Base-by-base conservation (phyloP, 2,113 vertebrate species). In the Camelus dromedarius region DNA sequence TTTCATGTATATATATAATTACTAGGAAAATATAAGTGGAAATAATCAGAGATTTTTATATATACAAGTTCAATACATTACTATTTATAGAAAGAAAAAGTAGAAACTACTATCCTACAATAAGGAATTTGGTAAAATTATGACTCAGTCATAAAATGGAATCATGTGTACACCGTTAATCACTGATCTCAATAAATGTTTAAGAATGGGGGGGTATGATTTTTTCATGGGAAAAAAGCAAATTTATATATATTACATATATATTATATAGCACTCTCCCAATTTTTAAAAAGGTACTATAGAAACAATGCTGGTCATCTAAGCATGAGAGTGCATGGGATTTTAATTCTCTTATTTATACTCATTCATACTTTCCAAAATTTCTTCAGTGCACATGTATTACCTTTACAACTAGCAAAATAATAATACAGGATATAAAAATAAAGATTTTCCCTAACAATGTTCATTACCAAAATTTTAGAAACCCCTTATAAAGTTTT, bases 331-430 rank as follows among this genome's bases (percentile, higher is more conserved):
- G 8, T 86, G 24, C 52, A 28, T 79, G 24, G 48, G 24, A 87
- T 46, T 87, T 94, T 94, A 82, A 75, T 96, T 91, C 22, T 38
- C 38, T 87, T 82, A 15, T 69, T 93, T 56, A 86, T 60, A 75
- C 12, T 67, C 15, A 22, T 69, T 20, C 50, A 2, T 48, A 60
- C 88, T 48, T 83, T 89, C 69, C 89, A 83, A 70, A 72, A 84
- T 92, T 89, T 95, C 32, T 94, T 94, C 79, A 92, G 11, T 77
- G 46, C 0, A 2, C 50, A 88, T 56, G 4, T 76, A 70, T 30
- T 87, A 60, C 46, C 89, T 92, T 92, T 56, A 92, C 11, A 89
- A 30, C 46, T 6, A 92, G 38, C 19, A 62, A 92, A 95, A 93
- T 14, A 85, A 87, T 58, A 89, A 92, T 24, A 84, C 14, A 30